These are phyloP conservation scores for Cheilosia pagana DNA, from an alignment of 2,888 invertebrate species.

Conservation along the genomic window DNA sequence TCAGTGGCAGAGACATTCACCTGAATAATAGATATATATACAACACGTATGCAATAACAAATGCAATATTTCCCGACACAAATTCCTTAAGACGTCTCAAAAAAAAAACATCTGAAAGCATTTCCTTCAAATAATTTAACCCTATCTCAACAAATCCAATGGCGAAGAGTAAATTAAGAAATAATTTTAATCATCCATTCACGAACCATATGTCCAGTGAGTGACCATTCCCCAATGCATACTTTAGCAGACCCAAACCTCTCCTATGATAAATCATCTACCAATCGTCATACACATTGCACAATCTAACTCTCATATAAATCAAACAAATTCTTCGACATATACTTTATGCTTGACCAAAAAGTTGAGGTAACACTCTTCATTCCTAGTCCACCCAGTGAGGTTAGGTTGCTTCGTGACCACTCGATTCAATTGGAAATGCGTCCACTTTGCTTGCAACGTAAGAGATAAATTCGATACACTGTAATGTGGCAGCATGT, in stretches of 20 bases:
- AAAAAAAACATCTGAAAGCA: not conserved
- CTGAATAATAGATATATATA: no score
- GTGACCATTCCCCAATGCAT: not conserved
- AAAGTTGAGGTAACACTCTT: constrained; percentile 50
- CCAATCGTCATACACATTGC: not conserved
- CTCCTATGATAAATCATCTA: not conserved
- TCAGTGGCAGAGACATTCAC: no score
- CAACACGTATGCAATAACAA: no score
- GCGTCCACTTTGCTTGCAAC: constrained; percentile 33
- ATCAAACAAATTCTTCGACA: not conserved
- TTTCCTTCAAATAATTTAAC: not conserved
- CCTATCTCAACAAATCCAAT: not conserved
- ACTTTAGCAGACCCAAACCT: not conserved
- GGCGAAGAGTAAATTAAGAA: not conserved
- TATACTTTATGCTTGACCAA: constrained; percentile 16
- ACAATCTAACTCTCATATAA: not conserved
- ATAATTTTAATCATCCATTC: not conserved
- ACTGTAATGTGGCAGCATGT: not conserved
- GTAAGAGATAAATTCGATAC: constrained; percentile 39
- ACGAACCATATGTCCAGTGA: constrained; percentile 32
- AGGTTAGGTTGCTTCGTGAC: constrained; percentile 69
- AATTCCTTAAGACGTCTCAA: no score
- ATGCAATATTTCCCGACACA: no score
- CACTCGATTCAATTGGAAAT: constrained; percentile 42
- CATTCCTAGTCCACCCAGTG: constrained; percentile 55